phyloP scores from a whole-genome alignment of 2,797 vertebrate species.

The Pseudochromis fuscus region DNA sequence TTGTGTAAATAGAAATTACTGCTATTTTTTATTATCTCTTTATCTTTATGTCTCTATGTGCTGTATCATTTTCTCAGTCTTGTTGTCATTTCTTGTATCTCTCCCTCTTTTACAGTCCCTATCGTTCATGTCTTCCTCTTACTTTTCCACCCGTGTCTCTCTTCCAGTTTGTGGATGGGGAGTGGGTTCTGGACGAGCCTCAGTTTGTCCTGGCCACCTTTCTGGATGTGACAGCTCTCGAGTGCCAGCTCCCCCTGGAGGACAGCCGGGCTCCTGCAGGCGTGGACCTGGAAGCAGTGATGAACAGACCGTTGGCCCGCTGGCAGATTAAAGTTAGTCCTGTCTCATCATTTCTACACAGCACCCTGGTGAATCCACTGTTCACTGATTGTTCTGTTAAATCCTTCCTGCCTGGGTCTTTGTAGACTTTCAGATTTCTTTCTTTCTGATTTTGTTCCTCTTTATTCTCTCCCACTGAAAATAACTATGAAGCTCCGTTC shows the following conservation, averaged over 20 bases:
- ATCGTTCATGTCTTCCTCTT: background rate
- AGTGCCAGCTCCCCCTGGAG: constrained; percentile 87
- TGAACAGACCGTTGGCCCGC: constrained; percentile 81
- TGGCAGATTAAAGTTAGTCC: constrained; percentile 92
- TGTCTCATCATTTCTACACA: background rate
- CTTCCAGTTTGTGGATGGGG: constrained; percentile 83
- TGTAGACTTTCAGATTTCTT: background rate
- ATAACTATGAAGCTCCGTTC: background rate
- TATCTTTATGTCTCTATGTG: background rate
- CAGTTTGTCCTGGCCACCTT: constrained; percentile 82
- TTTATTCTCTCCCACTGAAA: background rate
- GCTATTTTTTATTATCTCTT: too few species aligned
- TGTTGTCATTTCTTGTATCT: background rate
- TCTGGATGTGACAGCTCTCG: constrained; percentile 80
- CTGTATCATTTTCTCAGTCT: background rate
- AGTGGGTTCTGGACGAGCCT: constrained; percentile 85
- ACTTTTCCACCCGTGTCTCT: background rate
- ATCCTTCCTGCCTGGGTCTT: background rate
- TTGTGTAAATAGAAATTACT: too few species aligned
- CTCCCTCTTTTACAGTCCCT: background rate
- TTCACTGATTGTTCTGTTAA: background rate
- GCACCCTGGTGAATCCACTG: background rate
- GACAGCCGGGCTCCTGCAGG: constrained; percentile 61
- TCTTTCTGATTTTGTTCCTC: background rate
- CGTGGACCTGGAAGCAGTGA: constrained; percentile 50